A percentile compares a stretch with the other conserved stretches of the same genome.
Conservation (phyloP, 2,888 invertebrate genomes). For the Meghimatium bilineatum region DNA sequence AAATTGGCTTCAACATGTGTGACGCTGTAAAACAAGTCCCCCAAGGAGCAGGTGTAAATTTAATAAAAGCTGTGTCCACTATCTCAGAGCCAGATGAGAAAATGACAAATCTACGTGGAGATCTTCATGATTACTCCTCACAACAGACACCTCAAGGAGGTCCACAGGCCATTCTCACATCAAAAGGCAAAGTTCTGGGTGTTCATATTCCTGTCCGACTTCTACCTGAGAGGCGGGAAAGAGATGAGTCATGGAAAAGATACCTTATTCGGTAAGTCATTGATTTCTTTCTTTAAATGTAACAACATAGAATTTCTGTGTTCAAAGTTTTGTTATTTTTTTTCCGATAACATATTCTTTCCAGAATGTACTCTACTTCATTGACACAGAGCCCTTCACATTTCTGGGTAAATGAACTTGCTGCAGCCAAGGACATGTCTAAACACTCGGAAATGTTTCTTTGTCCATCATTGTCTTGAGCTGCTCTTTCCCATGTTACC, state of each 20-base stretch:
- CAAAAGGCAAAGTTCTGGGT: conserved; percentile 16
- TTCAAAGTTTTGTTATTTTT: too few relatives aligned
- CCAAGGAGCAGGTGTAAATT: background rate
- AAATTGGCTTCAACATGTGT: background rate
- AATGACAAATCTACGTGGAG: background rate
- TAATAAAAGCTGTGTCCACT: background rate
- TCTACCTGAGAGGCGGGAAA: conserved; percentile 68
- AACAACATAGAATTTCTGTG: too few relatives aligned
- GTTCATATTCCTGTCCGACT: conserved; percentile 8
- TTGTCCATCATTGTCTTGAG: too few relatives aligned
- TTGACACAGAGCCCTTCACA: too few relatives aligned
- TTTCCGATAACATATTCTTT: too few relatives aligned
- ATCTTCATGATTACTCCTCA: background rate
- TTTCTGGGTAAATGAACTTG: too few relatives aligned
- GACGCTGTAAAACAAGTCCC: background rate
- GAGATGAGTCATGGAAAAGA: conserved; percentile 81
- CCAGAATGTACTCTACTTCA: too few relatives aligned
- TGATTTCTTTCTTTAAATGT: too few relatives aligned
- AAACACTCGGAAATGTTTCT: too few relatives aligned
- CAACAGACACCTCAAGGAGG: background rate
- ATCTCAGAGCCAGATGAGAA: background rate
- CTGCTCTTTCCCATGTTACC: too few relatives aligned
- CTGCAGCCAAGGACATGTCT: too few relatives aligned
- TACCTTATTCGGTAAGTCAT: conserved; percentile 79
- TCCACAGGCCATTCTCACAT: background rate